phyloP scores from a whole-genome alignment of 2,888 invertebrate species.

The Callyntrura sp. region DNA sequence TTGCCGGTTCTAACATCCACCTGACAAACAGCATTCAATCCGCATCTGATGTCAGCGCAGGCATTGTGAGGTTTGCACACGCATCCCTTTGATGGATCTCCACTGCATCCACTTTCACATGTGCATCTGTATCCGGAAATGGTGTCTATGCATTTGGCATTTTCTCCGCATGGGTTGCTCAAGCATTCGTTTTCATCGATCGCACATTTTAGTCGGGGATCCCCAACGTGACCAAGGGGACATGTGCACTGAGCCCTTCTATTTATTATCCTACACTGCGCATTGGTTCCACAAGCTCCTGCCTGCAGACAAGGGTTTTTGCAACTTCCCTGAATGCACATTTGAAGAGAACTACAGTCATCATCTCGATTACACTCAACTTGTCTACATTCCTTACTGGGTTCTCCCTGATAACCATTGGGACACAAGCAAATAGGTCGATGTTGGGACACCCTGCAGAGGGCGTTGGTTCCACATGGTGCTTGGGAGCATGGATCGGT shows the following conservation, averaged over 20 bases:
- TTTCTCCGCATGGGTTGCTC: constrained; percentile 93
- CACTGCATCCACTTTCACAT: constrained; percentile 91
- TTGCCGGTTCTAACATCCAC: constrained; percentile 87
- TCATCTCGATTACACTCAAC: constrained; percentile 91
- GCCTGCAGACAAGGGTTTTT: constrained; percentile 93
- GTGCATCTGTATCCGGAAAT: constrained; percentile 91
- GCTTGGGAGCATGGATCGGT: constrained; percentile 87
- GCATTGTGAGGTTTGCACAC: constrained; percentile 90
- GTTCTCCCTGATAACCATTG: constrained; percentile 93
- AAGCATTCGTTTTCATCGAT: constrained; percentile 91
- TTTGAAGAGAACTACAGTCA: constrained; percentile 92
- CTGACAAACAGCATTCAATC: constrained; percentile 93
- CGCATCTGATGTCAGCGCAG: constrained; percentile 93
- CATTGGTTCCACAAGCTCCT: constrained; percentile 89
- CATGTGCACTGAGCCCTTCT: constrained; percentile 92
- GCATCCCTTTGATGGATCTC: constrained; percentile 93
- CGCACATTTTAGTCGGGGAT: constrained; percentile 90
- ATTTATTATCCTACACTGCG: constrained; percentile 92
- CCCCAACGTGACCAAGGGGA: constrained; percentile 91
- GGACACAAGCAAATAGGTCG: constrained; percentile 94
- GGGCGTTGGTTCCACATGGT: constrained; percentile 92
- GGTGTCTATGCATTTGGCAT: constrained; percentile 92
- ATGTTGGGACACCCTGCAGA: constrained; percentile 93
- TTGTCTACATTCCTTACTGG: constrained; percentile 90
- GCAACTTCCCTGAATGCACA: constrained; percentile 90